Base-by-base conservation (phyloP, 2,888 invertebrate genomes). In the Troilus luridus region DNA sequence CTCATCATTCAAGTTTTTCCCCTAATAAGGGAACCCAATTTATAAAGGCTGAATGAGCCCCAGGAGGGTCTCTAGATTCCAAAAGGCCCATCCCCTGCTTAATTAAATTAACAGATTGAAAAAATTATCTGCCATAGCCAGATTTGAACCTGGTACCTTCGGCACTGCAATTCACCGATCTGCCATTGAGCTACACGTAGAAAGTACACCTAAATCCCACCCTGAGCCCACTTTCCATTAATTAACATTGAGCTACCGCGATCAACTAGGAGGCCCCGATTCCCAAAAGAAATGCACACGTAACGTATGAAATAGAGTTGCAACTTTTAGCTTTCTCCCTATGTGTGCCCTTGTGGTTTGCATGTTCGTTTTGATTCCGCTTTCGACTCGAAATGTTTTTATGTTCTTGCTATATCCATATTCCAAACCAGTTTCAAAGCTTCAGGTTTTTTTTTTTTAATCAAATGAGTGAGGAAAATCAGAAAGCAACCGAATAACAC, bases 221-320 rank as follows among this genome's bases (percentile, higher is more conserved):
- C 17, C 27, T 41, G 19, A 77, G 8, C 72, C 72, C 27, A 85
- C 85, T 85, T 85, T 85, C 85, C 85, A 85, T 85, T 85, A 85
- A 85, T 85, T 85, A 85, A 56, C n/a, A 7, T n/a, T n/a, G 56
- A 85, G 85, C 11, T 85, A 85, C 56, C 54, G 11, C 85, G 85
- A 85, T 77, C 72, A 77, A 77, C 72, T 77, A 77, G 72, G 72
- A 77, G 41, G 41, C 41, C 72, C 7, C 72, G 8, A 77, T 77
- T 41, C 72, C 41, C 17, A 41, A 77, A 77, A 77, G 72, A 77
- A 77, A 77, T 77, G 72, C 72, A 77, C 27, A 77, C 72, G 72
- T 77, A 77, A 77, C 72, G 9, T 41, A 41, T 77, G 41, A 77
- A 27, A 77, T 77, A 41, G 41, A 41, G 27, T 77, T 77, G 72